phyloP scores from a whole-genome alignment of 2,113 vertebrate genomes.

The Pygoscelis adeliae region DNA sequence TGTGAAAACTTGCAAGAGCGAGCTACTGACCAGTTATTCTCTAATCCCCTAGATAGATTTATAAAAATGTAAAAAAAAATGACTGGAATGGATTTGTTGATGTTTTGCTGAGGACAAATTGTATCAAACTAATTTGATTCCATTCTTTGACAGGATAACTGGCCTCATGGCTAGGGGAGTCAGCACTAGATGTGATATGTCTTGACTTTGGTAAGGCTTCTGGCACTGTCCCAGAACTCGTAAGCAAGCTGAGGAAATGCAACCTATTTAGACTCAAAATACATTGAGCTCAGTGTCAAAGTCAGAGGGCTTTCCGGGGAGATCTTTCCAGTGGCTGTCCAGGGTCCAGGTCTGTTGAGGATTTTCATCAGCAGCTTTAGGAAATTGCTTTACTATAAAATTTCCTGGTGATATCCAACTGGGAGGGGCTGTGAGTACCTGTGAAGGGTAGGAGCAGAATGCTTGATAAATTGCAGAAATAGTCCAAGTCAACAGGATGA shows the following conservation, averaged over 20 bases:
- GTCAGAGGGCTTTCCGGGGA: neutral
- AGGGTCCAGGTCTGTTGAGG: neutral
- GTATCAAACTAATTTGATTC: neutral
- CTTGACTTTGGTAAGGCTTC: conserved; percentile 42
- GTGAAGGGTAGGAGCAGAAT: neutral
- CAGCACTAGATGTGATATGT: conserved; percentile 3
- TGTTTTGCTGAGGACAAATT: neutral
- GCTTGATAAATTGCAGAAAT: neutral
- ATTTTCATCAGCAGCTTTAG: neutral
- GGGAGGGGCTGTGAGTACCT: neutral
- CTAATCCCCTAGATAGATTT: neutral
- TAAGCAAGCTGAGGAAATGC: accelerated
- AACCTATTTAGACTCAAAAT: neutral
- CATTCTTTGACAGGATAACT: conserved; percentile 22
- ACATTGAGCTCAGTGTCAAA: neutral
- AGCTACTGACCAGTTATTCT: neutral
- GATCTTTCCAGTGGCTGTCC: neutral
- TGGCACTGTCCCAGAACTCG: neutral
- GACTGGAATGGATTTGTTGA: neutral
- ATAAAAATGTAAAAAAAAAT: neutral
- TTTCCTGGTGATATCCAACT: accelerated
- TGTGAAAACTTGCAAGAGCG: neutral
- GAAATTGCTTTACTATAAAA: neutral
- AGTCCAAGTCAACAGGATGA: neutral
- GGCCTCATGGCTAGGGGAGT: neutral